Base-by-base conservation (phyloP, 2,113 vertebrate genomes). In the Hippocampus comes region DNA sequence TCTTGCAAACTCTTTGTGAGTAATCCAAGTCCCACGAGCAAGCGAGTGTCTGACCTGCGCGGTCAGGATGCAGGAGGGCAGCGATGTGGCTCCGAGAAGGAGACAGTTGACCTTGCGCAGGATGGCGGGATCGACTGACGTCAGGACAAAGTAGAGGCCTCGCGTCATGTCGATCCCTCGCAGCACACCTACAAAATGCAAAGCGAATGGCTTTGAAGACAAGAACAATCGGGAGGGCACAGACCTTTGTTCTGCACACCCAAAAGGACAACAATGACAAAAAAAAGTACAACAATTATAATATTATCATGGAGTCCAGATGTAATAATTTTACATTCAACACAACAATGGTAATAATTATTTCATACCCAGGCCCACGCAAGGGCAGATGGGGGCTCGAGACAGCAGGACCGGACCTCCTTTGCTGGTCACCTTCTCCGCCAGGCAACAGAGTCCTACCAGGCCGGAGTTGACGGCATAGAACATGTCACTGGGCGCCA, bases 81-180 rank as follows among this genome's bases (percentile, higher is more conserved):
- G 27, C 0, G 92, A 78, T 0, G 98, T 64, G 0, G 86, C 93
- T 0, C 97, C 97, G 0, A 99, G 79, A 0, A 98, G 92, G 51
- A 99, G 89, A 72, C 97, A 98, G 41, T 99, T 99, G 76, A 99
- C 97, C 0, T 84, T 79, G 10, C 92, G 84, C 0, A 99, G 89
- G 53, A 87, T 72, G 9, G 92, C 87, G 0, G 95, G 95, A 59
- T 93, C 90, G 14, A 98, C 78, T 0, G 97, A 95, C 0, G 96
- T 98, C 74, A 99, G 84, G 61, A 99, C 18, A 30, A 94, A 92
- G 82, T 96, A 98, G 11, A 97, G 89, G 23, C 93, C 95, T 83
- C 92, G 93, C 0, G 86, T 89, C 91, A 94, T 92, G 72, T 99
- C 95, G 0, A 99, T 87, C 0, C 96, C 97, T 72, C 97, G 92